Evolutionary conservation across 2,797 vertebrate species (phyloP).

Genomic region (Chrysocyon brachyurus): DNA sequence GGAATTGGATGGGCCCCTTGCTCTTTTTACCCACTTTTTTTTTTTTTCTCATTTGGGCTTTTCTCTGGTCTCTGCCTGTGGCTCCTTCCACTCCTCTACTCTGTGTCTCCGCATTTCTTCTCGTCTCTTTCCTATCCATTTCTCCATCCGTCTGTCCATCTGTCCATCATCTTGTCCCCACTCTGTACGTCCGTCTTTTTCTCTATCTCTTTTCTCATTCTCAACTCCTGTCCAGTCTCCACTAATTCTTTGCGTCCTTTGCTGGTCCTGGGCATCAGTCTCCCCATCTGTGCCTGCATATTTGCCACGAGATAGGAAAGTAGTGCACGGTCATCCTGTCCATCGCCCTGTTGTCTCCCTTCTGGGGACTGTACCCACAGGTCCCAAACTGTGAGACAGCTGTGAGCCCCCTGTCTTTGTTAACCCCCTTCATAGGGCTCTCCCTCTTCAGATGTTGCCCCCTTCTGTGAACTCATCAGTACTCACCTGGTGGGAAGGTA

Average conservation of each 20-base stretch:
- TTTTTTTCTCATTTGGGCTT: constrained; percentile 42
- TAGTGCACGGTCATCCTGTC: neutral
- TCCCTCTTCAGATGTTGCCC: neutral
- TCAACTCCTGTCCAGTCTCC: neutral
- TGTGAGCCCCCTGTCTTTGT: neutral
- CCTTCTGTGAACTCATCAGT: neutral
- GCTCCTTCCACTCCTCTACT: neutral
- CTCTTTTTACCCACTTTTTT: constrained; percentile 59
- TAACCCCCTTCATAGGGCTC: neutral
- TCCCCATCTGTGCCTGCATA: neutral
- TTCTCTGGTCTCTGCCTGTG: neutral
- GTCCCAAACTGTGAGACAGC: neutral
- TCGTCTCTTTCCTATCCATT: neutral
- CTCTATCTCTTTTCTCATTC: neutral
- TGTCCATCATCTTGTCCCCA: neutral
- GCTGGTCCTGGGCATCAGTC: neutral
- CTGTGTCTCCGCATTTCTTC: neutral
- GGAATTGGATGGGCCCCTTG: neutral
- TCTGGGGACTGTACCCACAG: neutral
- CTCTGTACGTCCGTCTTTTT: neutral
- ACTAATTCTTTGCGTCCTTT: neutral
- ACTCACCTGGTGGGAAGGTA: neutral
- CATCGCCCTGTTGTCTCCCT: fast-evolving
- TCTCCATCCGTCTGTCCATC: neutral
- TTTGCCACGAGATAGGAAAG: neutral